Base-by-base conservation (phyloP, 2,797 vertebrate species). In the Spea hammondii region DNA sequence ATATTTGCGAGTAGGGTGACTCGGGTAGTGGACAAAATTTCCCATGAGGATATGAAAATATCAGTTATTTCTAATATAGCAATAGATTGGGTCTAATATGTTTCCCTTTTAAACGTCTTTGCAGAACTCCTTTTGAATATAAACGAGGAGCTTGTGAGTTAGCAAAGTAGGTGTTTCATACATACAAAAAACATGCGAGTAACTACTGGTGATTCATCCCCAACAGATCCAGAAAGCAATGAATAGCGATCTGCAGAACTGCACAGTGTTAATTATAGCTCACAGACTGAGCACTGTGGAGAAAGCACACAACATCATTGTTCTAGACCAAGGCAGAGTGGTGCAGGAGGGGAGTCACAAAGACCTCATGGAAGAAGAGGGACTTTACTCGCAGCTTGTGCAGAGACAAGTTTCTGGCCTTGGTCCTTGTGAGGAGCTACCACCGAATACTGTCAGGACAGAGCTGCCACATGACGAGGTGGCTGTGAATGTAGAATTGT, bases 211-310 rank as follows among this genome's bases (percentile, higher is more conserved):
- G 64, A 82, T 67, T 78, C 65, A 65, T 69, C 48, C 55, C 6
- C 0, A 1, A 0, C 90, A 98, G 97, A 96, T 99, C 77, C 97
- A 98, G 89, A 91, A 94, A 90, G 95, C 96, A 53, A 92, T 98
- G 85, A 94, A 93, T 32, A 90, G 89, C 14, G 87, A 94, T 80
- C 91, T 96, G 89, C 86, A 83, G 85, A 90, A 91, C 72, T 92
- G 92, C 88, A 96, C 97, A 0, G 94, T 98, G 79, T 84, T 99
- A 64, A 94, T 98, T 85, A 92, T 99, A 9, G 96, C 96, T 1
- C 97, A 99, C 85, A 93, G 96, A 32, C 93, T 99, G 88, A 99
- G 96, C 91, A 98, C 96, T 0, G 95, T 98, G 78, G 95, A 98
- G 90, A 96, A 90, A 55, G 94, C 94, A 0, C 89, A 95, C 89